These are phyloP conservation scores for Pseudopodoces humilis DNA, from an alignment of 2,113 vertebrate species.

Conservation along the genomic window DNA sequence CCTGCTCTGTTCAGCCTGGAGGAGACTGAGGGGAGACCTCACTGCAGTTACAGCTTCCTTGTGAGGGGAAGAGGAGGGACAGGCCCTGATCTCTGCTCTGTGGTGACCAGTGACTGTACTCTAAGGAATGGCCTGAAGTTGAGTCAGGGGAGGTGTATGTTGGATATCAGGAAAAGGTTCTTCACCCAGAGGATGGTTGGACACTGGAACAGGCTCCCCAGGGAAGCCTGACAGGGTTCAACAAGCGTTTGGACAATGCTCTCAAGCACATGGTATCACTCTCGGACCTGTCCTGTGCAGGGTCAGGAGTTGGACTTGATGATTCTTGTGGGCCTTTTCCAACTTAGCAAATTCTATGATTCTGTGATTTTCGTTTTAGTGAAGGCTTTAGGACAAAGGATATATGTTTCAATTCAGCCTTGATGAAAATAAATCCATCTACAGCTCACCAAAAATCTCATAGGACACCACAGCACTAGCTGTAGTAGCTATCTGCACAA, in stretches of 20 bases:
- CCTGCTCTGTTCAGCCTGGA: background rate
- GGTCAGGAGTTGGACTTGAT: rapidly evolving
- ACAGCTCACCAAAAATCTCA: background rate
- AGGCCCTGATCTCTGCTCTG: background rate
- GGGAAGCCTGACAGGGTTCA: background rate
- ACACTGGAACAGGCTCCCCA: background rate
- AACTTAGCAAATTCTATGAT: background rate
- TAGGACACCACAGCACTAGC: background rate
- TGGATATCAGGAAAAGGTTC: background rate
- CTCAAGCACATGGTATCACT: background rate
- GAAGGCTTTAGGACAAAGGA: background rate
- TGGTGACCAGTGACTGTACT: background rate
- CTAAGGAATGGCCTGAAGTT: rapidly evolving
- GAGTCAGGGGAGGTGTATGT: background rate
- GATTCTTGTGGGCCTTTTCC: background rate
- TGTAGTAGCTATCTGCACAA: background rate
- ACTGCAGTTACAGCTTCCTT: rapidly evolving
- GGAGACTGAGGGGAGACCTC: background rate
- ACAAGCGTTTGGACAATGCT: background rate
- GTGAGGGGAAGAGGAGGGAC: background rate
- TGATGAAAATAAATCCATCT: background rate
- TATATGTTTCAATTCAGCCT: background rate
- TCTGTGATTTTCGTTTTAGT: background rate
- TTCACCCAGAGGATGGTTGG: background rate
- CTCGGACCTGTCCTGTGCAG: background rate